Conservation (phyloP, 2,797 vertebrate genomes). For the Strix occidentalis region DNA sequence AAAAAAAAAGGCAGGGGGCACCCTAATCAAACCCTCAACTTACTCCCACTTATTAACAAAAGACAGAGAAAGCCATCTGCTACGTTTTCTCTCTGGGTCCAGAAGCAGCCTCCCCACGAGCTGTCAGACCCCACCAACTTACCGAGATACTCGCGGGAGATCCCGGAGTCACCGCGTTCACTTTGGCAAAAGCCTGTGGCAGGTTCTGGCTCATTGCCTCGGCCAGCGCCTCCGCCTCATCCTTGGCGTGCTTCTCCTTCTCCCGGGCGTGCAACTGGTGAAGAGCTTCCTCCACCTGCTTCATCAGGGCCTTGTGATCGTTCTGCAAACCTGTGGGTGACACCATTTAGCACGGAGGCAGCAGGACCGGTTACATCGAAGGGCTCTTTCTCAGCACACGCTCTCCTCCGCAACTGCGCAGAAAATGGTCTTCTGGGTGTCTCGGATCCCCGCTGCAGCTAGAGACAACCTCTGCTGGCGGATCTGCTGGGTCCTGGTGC, state of each 20-base stretch:
- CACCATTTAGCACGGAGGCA: neutral
- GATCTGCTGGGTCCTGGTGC: neutral
- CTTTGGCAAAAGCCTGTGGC: constrained; percentile 83
- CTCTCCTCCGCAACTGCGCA: fast-evolving
- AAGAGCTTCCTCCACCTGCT: constrained; percentile 90
- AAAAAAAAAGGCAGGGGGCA: fast-evolving
- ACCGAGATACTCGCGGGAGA: constrained; percentile 90
- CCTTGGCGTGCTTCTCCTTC: constrained; percentile 83
- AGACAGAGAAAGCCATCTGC: neutral
- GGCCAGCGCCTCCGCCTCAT: constrained; percentile 75
- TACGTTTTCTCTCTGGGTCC: neutral
- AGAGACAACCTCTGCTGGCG: neutral
- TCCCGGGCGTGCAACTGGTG: constrained; percentile 89
- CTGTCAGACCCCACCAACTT: constrained; percentile 7
- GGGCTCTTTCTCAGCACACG: neutral
- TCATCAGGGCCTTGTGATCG: constrained; percentile 93
- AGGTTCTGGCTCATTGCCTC: constrained; percentile 76
- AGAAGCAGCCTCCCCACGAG: fast-evolving
- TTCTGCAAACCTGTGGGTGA: constrained; percentile 88
- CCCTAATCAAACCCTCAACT: neutral
- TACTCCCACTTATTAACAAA: neutral
- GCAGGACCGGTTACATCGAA: neutral
- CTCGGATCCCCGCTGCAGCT: neutral
- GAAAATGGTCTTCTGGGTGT: too few species aligned
- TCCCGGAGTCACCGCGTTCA: constrained; percentile 84